phyloP scores from a whole-genome alignment of 2,888 invertebrate species.

The Eutolmus rufibarbis region DNA sequence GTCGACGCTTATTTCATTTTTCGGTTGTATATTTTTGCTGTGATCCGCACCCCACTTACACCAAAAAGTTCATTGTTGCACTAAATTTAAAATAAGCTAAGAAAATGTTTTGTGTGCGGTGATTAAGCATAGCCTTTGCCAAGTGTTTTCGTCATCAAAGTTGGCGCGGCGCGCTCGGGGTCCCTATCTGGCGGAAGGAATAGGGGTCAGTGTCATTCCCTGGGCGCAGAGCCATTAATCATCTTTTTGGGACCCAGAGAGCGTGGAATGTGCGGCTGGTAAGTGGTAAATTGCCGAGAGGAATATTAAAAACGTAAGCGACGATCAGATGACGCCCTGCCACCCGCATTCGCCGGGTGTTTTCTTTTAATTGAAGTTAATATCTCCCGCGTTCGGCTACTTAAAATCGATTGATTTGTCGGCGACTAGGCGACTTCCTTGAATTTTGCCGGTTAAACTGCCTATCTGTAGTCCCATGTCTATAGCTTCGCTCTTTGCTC shows the following conservation, averaged over 20 bases:
- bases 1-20: neutral
- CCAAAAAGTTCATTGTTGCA: neutral
- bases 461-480: neutral
- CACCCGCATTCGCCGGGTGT: neutral
- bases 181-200: neutral
- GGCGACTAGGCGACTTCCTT: neutral
- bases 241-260: neutral
- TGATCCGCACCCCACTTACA: neutral
- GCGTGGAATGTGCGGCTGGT: neutral
- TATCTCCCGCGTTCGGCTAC: neutral
- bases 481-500: neutral
- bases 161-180: neutral
- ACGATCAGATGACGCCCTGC: neutral
- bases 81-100: neutral
- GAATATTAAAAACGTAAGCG: neutral
- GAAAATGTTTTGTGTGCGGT: neutral
- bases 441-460: neutral
- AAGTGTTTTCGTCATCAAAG: neutral
- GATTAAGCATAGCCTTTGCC: neutral
- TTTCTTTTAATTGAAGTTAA: neutral
- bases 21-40: neutral
- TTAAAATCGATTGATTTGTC: neutral
- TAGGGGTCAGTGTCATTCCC: slow-evolving; percentile 9
- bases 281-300: neutral
- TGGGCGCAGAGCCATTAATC: neutral